A percentile compares a stretch with the other conserved stretches of the same genome.
phyloP scores from a whole-genome alignment of 2,113 vertebrate genomes.

The Conger conger region DNA sequence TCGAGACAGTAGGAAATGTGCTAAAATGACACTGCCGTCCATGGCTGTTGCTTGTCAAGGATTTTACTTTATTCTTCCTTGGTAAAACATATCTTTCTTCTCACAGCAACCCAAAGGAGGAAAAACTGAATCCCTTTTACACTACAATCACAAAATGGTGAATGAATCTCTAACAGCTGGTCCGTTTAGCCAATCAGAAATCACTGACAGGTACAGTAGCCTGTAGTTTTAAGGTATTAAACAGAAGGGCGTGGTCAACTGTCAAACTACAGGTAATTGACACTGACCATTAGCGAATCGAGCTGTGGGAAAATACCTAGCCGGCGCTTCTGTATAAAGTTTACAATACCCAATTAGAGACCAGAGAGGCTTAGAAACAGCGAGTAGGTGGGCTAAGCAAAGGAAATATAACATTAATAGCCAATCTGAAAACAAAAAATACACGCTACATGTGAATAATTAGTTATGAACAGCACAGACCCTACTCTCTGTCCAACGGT shows the following conservation, averaged over 20 bases:
- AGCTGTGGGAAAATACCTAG: conserved; percentile 48
- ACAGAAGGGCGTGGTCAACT: conserved; percentile 44
- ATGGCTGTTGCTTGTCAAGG: conserved; percentile 37
- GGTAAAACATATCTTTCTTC: conserved; percentile 64
- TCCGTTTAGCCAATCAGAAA: conserved; percentile 74
- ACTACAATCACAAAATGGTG: conserved; percentile 97
- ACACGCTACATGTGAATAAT: conserved; percentile 46
- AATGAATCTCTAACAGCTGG: conserved; percentile 96
- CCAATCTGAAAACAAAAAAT: conserved; percentile 68
- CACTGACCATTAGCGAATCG: conserved; percentile 62
- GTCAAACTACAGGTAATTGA: conserved; percentile 57
- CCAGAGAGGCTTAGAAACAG: conserved; percentile 74
- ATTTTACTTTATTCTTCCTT: conserved; percentile 61
- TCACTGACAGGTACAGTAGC: conserved; percentile 72
- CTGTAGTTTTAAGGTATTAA: conserved; percentile 57
- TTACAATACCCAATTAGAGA: conserved; percentile 84
- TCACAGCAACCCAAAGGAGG: conserved; percentile 68
- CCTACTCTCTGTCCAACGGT: conserved; percentile 49
- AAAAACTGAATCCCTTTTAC: conserved; percentile 84
- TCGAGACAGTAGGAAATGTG: conserved; percentile 39
- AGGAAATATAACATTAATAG: conserved; percentile 26
- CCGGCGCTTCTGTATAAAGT: conserved; percentile 69
- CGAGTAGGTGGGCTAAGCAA: conserved; percentile 61
- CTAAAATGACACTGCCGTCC: conserved; percentile 59
- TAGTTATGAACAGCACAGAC: conserved; percentile 67